Evolutionary conservation across 1,140 invertebrate genomes (phyloP).

Genomic region (Sarcophaga bullata): DNA sequence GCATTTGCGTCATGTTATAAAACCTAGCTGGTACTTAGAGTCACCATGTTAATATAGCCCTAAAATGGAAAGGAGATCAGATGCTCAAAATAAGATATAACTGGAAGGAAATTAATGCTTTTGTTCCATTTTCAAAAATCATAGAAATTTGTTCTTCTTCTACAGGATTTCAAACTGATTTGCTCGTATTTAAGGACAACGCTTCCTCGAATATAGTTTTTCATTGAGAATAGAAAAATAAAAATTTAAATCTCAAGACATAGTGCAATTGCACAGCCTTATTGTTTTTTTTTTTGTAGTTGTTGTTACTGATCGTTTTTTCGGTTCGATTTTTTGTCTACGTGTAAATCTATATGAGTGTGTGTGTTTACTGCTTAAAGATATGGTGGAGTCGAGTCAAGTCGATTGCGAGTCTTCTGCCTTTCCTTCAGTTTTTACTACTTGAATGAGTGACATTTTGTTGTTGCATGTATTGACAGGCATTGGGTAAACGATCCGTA

Average conservation of each 20-base stretch:
- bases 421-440: background rate
- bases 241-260: background rate
- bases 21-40: no score
- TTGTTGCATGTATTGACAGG: constrained; percentile 35
- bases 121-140: no score
- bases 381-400: background rate
- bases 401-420: constrained; percentile 3
- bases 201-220: no score
- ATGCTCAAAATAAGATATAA: no score
- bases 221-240: background rate
- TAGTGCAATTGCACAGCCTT: background rate
- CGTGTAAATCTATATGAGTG: background rate
- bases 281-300: background rate
- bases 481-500: constrained; percentile 25
- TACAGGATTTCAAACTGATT: no score
- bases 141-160: no score
- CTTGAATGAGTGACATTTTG: constrained; percentile 39
- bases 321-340: background rate
- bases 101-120: no score
- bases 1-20: no score
- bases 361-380: background rate
- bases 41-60: no score
- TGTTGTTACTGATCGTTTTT: background rate
- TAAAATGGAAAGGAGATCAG: no score
- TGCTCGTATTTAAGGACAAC: no score